phyloP scores from a whole-genome alignment of 2,113 vertebrate species.

The Spilogale gracilis region DNA sequence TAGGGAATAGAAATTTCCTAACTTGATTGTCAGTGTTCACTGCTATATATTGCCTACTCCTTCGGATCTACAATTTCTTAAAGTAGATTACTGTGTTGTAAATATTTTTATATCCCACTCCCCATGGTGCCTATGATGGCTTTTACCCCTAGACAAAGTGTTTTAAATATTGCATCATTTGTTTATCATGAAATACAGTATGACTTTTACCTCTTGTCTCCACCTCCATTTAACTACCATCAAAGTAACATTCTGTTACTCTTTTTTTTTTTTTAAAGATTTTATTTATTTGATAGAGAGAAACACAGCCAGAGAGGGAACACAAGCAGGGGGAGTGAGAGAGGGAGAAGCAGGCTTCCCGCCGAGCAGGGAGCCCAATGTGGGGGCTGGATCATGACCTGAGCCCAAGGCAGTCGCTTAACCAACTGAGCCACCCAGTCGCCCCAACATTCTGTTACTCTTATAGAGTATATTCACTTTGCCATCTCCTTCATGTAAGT shows the following conservation, averaged over 20 bases:
- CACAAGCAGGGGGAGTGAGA: too few relatives aligned
- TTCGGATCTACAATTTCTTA: neutral
- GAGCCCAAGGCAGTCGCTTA: too few relatives aligned
- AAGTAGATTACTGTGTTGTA: neutral
- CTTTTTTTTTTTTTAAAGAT: neutral
- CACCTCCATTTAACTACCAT: neutral
- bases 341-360: too few relatives aligned
- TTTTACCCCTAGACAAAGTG: neutral
- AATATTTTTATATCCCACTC: neutral
- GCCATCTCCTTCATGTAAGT: neutral
- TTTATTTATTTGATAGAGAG: too few relatives aligned
- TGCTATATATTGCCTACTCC: neutral
- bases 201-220: neutral
- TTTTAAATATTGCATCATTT: constrained; percentile 19
- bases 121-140: neutral
- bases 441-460: neutral
- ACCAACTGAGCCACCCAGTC: too few relatives aligned
- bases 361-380: too few relatives aligned
- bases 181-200: neutral
- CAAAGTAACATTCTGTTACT: neutral
- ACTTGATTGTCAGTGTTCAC: neutral
- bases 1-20: neutral
- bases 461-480: neutral
- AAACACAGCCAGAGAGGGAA: too few relatives aligned
- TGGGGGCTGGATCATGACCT: too few relatives aligned